Evolutionary conservation across 2,113 vertebrate genomes (phyloP).

Genomic region (Thalassoma bifasciatum): DNA sequence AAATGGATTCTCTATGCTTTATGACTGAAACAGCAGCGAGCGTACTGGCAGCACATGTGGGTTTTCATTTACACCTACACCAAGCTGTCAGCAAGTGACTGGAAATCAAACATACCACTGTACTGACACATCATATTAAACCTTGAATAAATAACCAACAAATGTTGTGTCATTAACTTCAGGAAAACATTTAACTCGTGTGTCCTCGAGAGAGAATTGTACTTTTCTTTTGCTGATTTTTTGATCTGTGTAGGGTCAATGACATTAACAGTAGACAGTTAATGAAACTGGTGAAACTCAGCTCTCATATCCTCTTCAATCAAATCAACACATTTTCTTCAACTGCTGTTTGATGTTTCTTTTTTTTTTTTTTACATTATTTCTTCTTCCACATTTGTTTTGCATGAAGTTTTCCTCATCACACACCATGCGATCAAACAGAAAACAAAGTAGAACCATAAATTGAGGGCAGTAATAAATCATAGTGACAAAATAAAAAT

Average conservation of each 20-base stretch:
- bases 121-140: slow-evolving; percentile 5
- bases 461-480: too few species aligned
- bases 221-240: background rate
- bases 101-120: background rate
- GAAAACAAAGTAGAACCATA: too few species aligned
- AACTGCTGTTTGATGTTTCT: too few species aligned
- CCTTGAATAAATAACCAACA: background rate
- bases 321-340: background rate
- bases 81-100: background rate
- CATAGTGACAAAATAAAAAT: too few species aligned
- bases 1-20: slow-evolving; percentile 39
- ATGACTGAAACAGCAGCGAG: slow-evolving; percentile 21
- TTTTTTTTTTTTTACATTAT: too few species aligned
- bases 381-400: background rate
- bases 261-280: background rate
- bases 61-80: slow-evolving; percentile 26
- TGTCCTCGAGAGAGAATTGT: slow-evolving; percentile 6
- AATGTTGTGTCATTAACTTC: slow-evolving; percentile 24
- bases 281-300: too few species aligned
- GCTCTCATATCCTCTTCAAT: too few species aligned
- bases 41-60: background rate
- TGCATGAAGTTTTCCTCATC: too few species aligned
- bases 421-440: too few species aligned
- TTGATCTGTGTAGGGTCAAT: background rate
- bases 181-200: slow-evolving; percentile 7